These are phyloP conservation scores for Nanorana parkeri DNA, from an alignment of 2,113 vertebrate species.

Conservation along the genomic window DNA sequence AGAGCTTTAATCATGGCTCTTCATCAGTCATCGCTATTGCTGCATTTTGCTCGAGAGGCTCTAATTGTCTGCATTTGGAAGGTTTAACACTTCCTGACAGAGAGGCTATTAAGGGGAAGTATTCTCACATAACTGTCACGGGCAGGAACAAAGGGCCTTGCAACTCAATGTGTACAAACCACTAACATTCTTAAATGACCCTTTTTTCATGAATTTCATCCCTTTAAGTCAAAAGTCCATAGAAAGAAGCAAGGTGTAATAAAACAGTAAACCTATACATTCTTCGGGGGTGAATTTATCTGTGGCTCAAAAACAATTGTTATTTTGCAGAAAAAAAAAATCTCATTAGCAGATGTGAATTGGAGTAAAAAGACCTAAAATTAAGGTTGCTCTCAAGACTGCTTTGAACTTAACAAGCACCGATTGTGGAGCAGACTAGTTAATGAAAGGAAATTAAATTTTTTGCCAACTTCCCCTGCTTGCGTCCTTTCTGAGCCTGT, in stretches of 20 bases:
- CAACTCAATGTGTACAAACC: slow-evolving; percentile 79
- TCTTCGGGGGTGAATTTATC: slow-evolving; percentile 68
- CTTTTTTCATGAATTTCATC: slow-evolving; percentile 76
- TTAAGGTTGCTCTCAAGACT: slow-evolving; percentile 79
- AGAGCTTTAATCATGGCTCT: slow-evolving; percentile 72
- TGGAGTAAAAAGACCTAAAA: slow-evolving; percentile 78
- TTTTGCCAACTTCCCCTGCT: slow-evolving; percentile 83
- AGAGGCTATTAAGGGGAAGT: slow-evolving; percentile 88
- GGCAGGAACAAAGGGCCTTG: slow-evolving; percentile 83
- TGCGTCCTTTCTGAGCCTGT: slow-evolving; percentile 75
- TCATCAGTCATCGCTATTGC: slow-evolving; percentile 80
- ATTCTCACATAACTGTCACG: slow-evolving; percentile 89
- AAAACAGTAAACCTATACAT: slow-evolving; percentile 74
- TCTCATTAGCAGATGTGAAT: slow-evolving; percentile 85
- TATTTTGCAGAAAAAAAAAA: slow-evolving; percentile 73
- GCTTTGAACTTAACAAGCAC: slow-evolving; percentile 83
- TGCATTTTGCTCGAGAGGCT: slow-evolving; percentile 81
- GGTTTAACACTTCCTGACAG: slow-evolving; percentile 92
- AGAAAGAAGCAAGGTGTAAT: slow-evolving; percentile 75
- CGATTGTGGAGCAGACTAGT: slow-evolving; percentile 84
- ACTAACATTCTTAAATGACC: slow-evolving; percentile 80
- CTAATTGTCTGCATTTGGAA: slow-evolving; percentile 89
- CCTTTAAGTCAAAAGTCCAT: slow-evolving; percentile 74
- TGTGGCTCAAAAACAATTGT: slow-evolving; percentile 79
- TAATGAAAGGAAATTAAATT: slow-evolving; percentile 90